phyloP scores from a whole-genome alignment of 2,888 invertebrate species.

The Diarsia brunnea region DNA sequence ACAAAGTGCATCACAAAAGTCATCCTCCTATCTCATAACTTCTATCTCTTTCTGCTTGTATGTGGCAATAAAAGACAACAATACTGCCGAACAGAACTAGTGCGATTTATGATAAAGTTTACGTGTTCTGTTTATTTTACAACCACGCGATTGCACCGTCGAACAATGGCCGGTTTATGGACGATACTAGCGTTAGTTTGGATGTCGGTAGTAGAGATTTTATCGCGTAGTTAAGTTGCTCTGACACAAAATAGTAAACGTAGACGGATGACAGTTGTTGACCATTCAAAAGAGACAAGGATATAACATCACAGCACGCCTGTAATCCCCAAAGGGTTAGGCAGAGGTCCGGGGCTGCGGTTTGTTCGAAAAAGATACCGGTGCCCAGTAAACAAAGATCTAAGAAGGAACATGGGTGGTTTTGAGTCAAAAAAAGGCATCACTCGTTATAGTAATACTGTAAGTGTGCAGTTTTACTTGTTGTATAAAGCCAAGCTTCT shows the following conservation, averaged over 20 bases:
- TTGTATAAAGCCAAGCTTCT: background rate
- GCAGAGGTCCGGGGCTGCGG: too few relatives aligned
- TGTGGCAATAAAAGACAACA: slow-evolving; percentile 3
- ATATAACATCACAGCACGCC: too few relatives aligned
- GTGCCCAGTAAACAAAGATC: too few relatives aligned
- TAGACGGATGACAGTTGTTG: background rate
- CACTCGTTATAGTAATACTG: too few relatives aligned
- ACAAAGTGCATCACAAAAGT: background rate
- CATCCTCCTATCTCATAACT: background rate
- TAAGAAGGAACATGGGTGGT: too few relatives aligned
- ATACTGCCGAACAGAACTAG: background rate
- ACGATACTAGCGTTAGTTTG: slow-evolving; percentile 32
- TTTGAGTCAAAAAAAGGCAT: too few relatives aligned
- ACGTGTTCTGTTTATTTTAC: slow-evolving; percentile 32
- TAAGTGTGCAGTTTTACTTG: background rate
- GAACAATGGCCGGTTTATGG: slow-evolving; percentile 36
- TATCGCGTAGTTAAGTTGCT: slow-evolving; percentile 25
- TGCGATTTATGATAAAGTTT: slow-evolving; percentile 13
- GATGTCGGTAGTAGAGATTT: slow-evolving; percentile 33
- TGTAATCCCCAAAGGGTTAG: too few relatives aligned
- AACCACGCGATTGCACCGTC: slow-evolving; percentile 11
- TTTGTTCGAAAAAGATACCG: too few relatives aligned
- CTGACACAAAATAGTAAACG: background rate
- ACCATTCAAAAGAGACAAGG: background rate
- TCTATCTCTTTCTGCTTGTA: background rate